Conservation (phyloP, 2,797 vertebrate species). For the Catamblyrhynchus diadema region DNA sequence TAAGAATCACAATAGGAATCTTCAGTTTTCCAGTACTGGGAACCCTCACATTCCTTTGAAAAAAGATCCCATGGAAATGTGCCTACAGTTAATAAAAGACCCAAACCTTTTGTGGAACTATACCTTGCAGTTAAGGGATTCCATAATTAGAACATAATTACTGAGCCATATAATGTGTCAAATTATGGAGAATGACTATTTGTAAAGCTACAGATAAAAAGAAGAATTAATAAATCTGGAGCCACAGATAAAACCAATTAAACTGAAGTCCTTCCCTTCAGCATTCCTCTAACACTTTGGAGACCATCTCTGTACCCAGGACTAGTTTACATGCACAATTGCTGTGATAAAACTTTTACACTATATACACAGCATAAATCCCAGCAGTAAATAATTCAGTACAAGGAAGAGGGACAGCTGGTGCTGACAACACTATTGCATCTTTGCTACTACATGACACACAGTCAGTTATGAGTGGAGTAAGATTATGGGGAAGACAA, state of each 20-base stretch:
- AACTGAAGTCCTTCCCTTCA: conserved; percentile 15
- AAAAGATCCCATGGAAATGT: neutral
- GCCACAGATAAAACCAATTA: conserved; percentile 55
- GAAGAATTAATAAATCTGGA: conserved; percentile 32
- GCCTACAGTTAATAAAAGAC: neutral
- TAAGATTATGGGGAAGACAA: neutral
- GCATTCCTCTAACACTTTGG: conserved; percentile 1
- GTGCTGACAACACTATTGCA: conserved; percentile 36
- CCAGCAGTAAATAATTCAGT: conserved; percentile 56
- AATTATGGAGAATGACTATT: conserved; percentile 50
- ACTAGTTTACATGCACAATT: conserved; percentile 8
- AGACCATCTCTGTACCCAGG: conserved; percentile 3
- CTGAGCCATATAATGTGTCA: conserved; percentile 30
- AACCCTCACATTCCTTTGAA: neutral
- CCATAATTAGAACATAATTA: conserved; percentile 55
- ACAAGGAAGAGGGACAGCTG: conserved; percentile 46
- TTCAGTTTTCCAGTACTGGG: neutral
- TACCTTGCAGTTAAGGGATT: conserved; percentile 41
- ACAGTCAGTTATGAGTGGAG: neutral
- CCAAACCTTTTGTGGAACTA: neutral
- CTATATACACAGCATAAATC: conserved; percentile 33
- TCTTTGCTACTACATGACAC: conserved; percentile 21
- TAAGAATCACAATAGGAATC: neutral
- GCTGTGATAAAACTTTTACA: conserved; percentile 34
- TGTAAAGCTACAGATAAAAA: conserved; percentile 49